A percentile compares a stretch with the other conserved stretches of the same genome.
Conservation (phyloP, 2,888 invertebrate genomes). For the Tortricodes alternella region DNA sequence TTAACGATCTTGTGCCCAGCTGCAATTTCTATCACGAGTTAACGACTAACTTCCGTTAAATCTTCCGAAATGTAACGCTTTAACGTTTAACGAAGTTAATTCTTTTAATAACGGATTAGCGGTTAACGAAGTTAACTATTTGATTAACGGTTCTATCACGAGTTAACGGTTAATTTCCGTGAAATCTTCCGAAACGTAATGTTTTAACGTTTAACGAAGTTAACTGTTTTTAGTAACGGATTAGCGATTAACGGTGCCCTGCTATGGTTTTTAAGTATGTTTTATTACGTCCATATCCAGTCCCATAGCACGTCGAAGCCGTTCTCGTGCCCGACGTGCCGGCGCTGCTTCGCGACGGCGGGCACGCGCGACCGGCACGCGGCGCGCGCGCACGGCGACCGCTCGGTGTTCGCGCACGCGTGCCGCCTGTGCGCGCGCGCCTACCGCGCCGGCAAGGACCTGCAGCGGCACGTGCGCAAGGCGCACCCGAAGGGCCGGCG, state of each 20-base stretch:
- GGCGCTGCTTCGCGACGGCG: constrained; percentile 62
- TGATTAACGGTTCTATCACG: too few relatives aligned
- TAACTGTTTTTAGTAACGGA: too few relatives aligned
- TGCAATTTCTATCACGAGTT: too few relatives aligned
- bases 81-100: too few relatives aligned
- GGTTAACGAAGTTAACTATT: too few relatives aligned
- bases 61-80: too few relatives aligned
- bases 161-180: too few relatives aligned
- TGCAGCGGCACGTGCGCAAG: constrained; percentile 64
- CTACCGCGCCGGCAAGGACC: constrained; percentile 61
- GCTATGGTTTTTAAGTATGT: not conserved
- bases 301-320: constrained; percentile 68
- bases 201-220: too few relatives aligned
- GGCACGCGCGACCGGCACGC: constrained; percentile 60
- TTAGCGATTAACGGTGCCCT: not conserved
- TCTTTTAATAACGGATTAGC: too few relatives aligned
- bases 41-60: too few relatives aligned
- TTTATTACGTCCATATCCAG: constrained; percentile 40
- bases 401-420: constrained; percentile 54
- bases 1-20: too few relatives aligned
- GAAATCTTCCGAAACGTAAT: too few relatives aligned
- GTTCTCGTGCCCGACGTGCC: constrained; percentile 57
- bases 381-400: constrained; percentile 57
- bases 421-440: constrained; percentile 60
- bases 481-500: constrained; percentile 54